These are phyloP conservation scores for Semicossyphus pulcher DNA, from an alignment of 2,113 vertebrate species.

Conservation along the genomic window DNA sequence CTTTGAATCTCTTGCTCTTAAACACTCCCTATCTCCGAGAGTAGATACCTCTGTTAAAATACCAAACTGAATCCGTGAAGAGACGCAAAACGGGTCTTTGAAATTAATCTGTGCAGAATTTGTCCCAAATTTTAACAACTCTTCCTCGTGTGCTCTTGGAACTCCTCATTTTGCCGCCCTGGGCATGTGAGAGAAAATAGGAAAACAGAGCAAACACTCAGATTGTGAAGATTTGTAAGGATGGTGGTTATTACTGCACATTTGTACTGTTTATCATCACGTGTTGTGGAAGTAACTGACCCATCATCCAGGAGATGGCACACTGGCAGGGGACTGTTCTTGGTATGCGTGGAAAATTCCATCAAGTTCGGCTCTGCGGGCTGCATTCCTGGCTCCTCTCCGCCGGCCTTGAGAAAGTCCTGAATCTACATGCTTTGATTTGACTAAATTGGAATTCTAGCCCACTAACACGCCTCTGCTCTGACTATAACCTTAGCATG, in stretches of 20 bases:
- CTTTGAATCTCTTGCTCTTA: conserved; percentile 7
- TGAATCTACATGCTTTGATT: conserved; percentile 74
- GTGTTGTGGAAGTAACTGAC: conserved; percentile 34
- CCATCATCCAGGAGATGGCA: conserved; percentile 80
- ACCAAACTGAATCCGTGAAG: conserved; percentile 28
- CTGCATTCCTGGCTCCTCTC: conserved; percentile 70
- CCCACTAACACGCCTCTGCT: conserved; percentile 49
- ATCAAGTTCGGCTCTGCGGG: conserved; percentile 55
- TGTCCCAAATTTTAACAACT: conserved; percentile 38
- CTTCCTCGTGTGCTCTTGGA: conserved; percentile 32
- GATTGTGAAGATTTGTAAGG: conserved; percentile 7
- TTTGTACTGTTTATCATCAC: background rate
- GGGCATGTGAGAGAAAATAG: conserved; percentile 26
- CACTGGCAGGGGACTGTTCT: conserved; percentile 45
- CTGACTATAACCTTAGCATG: conserved; percentile 52
- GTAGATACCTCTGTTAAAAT: conserved; percentile 22
- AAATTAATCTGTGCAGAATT: conserved; percentile 48
- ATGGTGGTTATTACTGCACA: background rate
- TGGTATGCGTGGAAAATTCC: conserved; percentile 71
- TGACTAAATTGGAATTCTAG: conserved; percentile 63
- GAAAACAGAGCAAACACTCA: conserved; percentile 25
- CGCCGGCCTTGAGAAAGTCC: conserved; percentile 56
- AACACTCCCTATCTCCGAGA: conserved; percentile 4
- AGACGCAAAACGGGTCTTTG: conserved; percentile 37
- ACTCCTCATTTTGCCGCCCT: conserved; percentile 12